Percentiles rank a stretch among this genome's conserved stretches.
These are phyloP conservation scores for Caerostris extrusa DNA, from an alignment of 1,140 invertebrate genomes.

Conservation along the genomic window DNA sequence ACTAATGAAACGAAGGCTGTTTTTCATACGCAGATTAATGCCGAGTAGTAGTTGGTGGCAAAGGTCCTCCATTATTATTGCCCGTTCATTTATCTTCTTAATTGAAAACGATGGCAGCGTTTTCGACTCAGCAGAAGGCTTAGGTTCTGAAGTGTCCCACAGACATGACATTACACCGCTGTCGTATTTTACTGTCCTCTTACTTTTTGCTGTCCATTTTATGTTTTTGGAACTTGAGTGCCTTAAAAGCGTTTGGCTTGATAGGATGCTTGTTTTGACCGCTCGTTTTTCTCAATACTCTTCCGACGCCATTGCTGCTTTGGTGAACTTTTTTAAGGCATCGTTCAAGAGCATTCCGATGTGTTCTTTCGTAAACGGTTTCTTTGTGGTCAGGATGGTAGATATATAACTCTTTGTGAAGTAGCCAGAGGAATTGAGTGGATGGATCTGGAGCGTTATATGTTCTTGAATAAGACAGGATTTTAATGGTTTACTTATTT, in stretches of 20 bases:
- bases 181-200: constrained; percentile 58
- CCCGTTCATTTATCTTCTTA: constrained; percentile 69
- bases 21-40: constrained; percentile 57
- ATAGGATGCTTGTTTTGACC: constrained; percentile 28
- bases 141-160: not conserved
- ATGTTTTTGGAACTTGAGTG: constrained; percentile 31
- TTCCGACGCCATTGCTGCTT: not conserved
- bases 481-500: not conserved
- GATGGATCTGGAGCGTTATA: too few species aligned
- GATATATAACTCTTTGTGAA: not conserved
- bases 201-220: not conserved
- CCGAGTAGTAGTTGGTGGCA: not conserved
- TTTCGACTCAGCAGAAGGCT: not conserved
- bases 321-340: not conserved
- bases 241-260: constrained; percentile 5
- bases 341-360: not conserved
- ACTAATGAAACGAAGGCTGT: constrained; percentile 36
- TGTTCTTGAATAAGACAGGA: not conserved
- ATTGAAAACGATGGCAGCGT: constrained; percentile 64
- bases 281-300: constrained; percentile 25
- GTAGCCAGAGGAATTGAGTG: not conserved
- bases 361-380: not conserved
- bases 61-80: constrained; percentile 63
- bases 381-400: not conserved
- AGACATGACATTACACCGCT: not conserved